phyloP scores from a whole-genome alignment of 2,797 vertebrate genomes.

The Acrocephalus scirpaceus region DNA sequence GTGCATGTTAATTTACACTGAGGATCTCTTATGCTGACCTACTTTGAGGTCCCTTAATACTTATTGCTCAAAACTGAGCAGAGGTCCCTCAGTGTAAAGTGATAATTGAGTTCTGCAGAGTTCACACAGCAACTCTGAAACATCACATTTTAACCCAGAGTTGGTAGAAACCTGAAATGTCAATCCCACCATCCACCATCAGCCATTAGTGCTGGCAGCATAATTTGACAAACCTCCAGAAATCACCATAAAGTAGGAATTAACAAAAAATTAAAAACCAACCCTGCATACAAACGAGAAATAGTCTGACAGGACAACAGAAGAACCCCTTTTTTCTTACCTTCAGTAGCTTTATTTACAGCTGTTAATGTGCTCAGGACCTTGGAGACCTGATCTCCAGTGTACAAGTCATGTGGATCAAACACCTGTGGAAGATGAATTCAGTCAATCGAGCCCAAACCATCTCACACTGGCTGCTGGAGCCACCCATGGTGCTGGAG shows the following conservation, averaged over 20 bases:
- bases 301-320: neutral
- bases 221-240: neutral
- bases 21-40: conserved; percentile 3
- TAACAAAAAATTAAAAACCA: neutral
- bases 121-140: neutral
- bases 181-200: neutral
- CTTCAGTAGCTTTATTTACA: conserved; percentile 93
- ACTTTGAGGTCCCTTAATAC: conserved; percentile 2
- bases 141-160: neutral
- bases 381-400: conserved; percentile 88
- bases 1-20: neutral
- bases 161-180: neutral
- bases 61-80: neutral
- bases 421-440: conserved; percentile 83
- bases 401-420: conserved; percentile 90
- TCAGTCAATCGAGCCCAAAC: neutral
- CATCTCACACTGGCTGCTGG: neutral
- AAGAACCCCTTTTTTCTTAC: conserved; percentile 75
- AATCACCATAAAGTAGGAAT: neutral
- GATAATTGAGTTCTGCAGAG: neutral
- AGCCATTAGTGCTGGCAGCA: neutral
- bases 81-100: neutral
- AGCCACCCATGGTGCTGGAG: neutral
- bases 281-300: rapidly evolving
- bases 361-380: conserved; percentile 88